These are phyloP conservation scores for Lithophane socia DNA, from an alignment of 2,888 invertebrate species.

Conservation along the genomic window DNA sequence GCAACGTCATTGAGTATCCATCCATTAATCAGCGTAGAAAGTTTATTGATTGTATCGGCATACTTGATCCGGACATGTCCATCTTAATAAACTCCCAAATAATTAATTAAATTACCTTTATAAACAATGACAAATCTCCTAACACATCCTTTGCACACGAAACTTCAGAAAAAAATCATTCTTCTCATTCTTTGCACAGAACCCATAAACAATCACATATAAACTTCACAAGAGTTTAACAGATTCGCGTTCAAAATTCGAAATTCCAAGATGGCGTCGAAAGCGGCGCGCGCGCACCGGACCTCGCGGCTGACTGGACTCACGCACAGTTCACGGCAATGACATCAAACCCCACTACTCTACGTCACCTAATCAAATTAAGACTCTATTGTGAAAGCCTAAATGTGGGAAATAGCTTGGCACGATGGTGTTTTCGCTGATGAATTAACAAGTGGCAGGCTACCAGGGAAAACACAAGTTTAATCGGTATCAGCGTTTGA, in stretches of 20 bases:
- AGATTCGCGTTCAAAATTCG: constrained; percentile 56
- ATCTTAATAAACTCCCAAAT: constrained; percentile 60
- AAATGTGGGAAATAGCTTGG: constrained; percentile 63
- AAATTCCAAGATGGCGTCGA: constrained; percentile 72
- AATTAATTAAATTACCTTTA: constrained; percentile 61
- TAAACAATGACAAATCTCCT: constrained; percentile 29
- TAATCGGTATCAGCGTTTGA: constrained; percentile 34
- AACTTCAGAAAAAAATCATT: constrained; percentile 42
- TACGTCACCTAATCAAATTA: constrained; percentile 56
- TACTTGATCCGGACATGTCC: constrained; percentile 61
- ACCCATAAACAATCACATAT: constrained; percentile 43
- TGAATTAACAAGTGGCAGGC: constrained; percentile 80
- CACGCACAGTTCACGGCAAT: constrained; percentile 79
- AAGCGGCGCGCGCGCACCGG: constrained; percentile 78
- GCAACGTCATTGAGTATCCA: constrained; percentile 77
- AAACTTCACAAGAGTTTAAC: constrained; percentile 55
- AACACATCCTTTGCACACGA: constrained; percentile 37
- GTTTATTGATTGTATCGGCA: constrained; percentile 77
- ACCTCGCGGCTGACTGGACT: constrained; percentile 84
- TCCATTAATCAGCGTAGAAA: constrained; percentile 84
- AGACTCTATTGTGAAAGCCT: constrained; percentile 59
- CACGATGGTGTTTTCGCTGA: constrained; percentile 64
- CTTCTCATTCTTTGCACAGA: constrained; percentile 29
- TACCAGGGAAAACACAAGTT: constrained; percentile 82
- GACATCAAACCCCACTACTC: constrained; percentile 79